These are phyloP conservation scores for Intellagama lesueurii DNA, from an alignment of 2,797 vertebrate genomes.

Conservation along the genomic window DNA sequence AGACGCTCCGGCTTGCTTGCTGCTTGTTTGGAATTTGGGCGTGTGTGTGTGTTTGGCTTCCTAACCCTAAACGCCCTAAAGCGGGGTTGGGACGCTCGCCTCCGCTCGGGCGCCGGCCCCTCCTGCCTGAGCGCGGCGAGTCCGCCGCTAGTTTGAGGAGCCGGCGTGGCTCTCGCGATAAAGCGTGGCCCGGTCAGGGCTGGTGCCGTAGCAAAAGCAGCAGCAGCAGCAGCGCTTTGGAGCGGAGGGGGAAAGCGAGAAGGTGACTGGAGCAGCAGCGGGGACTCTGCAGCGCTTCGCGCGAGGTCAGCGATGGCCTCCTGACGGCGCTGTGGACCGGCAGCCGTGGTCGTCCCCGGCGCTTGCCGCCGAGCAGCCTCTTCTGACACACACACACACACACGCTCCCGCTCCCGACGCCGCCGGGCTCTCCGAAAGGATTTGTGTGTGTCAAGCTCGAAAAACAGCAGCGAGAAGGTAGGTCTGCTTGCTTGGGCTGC, in stretches of 20 bases:
- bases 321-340: not conserved
- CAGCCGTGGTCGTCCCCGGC: not conserved
- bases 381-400: too few species aligned
- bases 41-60: too few species aligned
- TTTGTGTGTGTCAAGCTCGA: conserved; percentile 1
- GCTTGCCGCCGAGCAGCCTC: too few species aligned
- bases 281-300: conserved; percentile 60
- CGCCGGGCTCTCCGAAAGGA: too few species aligned
- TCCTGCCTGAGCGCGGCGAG: not conserved
- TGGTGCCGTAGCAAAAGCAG: not conserved
- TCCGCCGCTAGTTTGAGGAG: not conserved
- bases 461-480: not conserved
- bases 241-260: conserved; percentile 5
- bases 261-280: conserved; percentile 53
- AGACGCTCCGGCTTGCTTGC: too few species aligned
- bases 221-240: not conserved
- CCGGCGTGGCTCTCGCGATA: conserved; percentile 22
- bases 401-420: too few species aligned
- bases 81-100: too few species aligned
- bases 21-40: too few species aligned
- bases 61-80: too few species aligned
- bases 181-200: not conserved
- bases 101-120: not conserved
- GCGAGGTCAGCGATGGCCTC: conserved; percentile 30
- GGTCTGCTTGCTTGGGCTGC: not conserved